Evolutionary conservation across 2,888 invertebrate species (phyloP).

Genomic region (Tromatobia lineatoria): DNA sequence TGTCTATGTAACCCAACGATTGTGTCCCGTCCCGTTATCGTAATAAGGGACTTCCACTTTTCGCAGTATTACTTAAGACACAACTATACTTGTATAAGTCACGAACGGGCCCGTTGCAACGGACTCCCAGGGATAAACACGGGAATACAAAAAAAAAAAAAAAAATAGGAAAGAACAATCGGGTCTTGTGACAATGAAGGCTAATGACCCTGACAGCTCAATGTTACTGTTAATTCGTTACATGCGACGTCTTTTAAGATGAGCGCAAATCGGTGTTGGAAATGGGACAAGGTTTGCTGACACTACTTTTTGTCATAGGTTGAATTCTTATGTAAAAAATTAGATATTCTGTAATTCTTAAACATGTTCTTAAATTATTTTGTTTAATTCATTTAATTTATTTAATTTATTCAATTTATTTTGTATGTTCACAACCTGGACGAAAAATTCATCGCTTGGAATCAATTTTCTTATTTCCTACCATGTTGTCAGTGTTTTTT

Average conservation of each 20-base stretch:
- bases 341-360: not conserved
- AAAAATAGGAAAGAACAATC: not conserved
- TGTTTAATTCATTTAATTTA: not conserved
- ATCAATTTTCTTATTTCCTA: not conserved
- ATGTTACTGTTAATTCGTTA: not conserved
- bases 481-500: no score
- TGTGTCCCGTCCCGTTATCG: conserved; percentile 71
- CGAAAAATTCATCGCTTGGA: not conserved
- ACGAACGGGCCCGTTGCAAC: not conserved
- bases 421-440: no score
- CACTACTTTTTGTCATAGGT: not conserved
- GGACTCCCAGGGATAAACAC: not conserved
- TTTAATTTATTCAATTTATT: no score
- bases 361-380: not conserved
- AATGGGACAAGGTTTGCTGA: not conserved
- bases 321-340: not conserved
- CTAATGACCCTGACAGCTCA: conserved; percentile 10
- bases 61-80: conserved; percentile 49
- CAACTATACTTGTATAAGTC: conserved; percentile 23
- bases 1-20: conserved; percentile 14
- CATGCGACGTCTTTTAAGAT: not conserved
- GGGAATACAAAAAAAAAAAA: conserved; percentile 45
- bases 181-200: not conserved
- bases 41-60: conserved; percentile 68
- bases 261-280: not conserved